These are phyloP conservation scores for Anguilla obscura DNA, from an alignment of 2,797 vertebrate genomes.

Conservation along the genomic window DNA sequence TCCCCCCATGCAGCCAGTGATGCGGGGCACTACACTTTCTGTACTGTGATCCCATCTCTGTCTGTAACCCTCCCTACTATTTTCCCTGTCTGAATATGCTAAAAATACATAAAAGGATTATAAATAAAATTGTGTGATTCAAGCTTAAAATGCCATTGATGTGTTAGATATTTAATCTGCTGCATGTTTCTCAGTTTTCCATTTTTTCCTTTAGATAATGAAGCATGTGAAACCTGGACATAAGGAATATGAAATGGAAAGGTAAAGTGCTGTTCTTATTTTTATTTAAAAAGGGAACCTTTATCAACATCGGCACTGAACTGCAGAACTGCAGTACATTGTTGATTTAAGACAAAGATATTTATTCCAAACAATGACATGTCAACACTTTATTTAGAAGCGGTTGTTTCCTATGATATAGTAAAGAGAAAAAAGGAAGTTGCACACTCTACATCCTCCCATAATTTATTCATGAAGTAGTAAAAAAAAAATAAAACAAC, in stretches of 20 bases:
- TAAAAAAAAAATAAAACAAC: too few species aligned
- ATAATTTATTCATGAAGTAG: too few species aligned
- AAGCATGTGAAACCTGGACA: constrained; percentile 82
- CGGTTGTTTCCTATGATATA: background rate
- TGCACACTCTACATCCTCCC: too few species aligned
- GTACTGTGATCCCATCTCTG: background rate
- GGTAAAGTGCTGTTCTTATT: constrained; percentile 67
- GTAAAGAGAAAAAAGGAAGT: background rate
- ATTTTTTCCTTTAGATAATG: constrained; percentile 79
- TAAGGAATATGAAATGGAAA: constrained; percentile 94
- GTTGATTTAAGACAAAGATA: background rate
- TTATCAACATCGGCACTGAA: background rate
- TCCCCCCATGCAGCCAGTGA: background rate
- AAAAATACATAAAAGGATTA: background rate
- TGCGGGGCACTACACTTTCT: background rate
- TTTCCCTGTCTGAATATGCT: background rate
- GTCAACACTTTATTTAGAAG: background rate
- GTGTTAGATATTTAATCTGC: background rate
- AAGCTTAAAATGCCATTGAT: background rate
- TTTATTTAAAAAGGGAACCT: background rate
- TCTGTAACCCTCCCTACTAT: background rate
- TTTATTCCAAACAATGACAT: background rate
- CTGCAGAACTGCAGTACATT: background rate
- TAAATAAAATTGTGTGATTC: background rate
- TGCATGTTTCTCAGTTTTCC: constrained; percentile 23